These are phyloP conservation scores for Marmota monax DNA, from an alignment of 2,113 vertebrate genomes.

Conservation along the genomic window DNA sequence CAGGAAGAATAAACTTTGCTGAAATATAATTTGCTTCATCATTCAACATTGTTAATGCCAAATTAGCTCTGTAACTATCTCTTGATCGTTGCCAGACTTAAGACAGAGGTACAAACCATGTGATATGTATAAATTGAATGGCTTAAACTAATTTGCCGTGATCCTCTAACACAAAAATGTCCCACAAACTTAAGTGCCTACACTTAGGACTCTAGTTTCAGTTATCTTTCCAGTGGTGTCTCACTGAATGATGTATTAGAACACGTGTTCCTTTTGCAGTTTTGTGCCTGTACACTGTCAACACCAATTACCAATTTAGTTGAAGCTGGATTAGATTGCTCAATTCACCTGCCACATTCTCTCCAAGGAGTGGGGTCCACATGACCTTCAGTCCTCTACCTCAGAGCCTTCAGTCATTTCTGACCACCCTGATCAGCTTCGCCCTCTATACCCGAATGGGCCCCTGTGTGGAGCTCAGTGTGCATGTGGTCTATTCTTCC, in stretches of 20 bases:
- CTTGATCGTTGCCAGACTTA: neutral
- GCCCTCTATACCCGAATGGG: neutral
- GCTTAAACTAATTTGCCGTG: neutral
- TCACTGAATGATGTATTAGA: neutral
- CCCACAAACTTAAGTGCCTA: conserved; percentile 79
- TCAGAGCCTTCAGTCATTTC: conserved; percentile 60
- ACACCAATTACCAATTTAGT: neutral
- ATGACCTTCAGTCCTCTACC: conserved; percentile 66
- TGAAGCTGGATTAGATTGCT: neutral
- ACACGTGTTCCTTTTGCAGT: neutral
- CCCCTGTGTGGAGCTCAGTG: neutral
- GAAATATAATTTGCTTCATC: neutral
- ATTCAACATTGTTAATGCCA: neutral
- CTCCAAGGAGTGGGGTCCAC: conserved; percentile 53
- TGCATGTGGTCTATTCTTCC: neutral
- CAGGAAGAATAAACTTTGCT: conserved; percentile 46
- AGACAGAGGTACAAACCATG: conserved; percentile 27
- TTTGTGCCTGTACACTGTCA: conserved; percentile 47
- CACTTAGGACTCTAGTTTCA: conserved; percentile 61
- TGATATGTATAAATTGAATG: neutral
- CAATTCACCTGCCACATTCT: conserved; percentile 55
- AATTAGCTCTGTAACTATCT: conserved; percentile 27
- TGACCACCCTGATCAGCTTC: conserved; percentile 5
- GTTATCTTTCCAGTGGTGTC: conserved; percentile 40
- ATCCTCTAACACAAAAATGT: neutral